Base-by-base conservation (phyloP, 2,113 vertebrate species). In the Salvelinus sp. region DNA sequence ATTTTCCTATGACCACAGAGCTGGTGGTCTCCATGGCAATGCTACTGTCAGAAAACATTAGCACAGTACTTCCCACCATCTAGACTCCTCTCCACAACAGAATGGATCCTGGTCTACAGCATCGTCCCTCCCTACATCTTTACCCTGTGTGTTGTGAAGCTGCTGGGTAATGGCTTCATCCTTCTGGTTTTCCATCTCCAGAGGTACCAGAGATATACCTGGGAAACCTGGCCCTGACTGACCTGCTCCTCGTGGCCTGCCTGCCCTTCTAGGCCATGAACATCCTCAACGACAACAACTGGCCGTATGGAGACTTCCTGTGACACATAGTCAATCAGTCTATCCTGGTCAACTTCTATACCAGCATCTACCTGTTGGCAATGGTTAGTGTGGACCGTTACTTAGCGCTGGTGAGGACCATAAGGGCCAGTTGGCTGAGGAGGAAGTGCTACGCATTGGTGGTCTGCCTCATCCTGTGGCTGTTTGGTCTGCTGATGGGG, bases 371-470 rank as follows among this genome's bases (percentile, higher is more conserved):
- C 83, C 94, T 97, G 73, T 85, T 98, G 50, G 94, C 95, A 47
- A 91, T 97, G 84, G 95, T 98, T 12, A 97, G 97, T 70, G 84
- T 97, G 0, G 97, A 99, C 79, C 96, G 97, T 73, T 98, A 98
- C 81, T 83, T 98, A 30, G 97, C 95, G 0, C 88, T 99, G 18
- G 96, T 95, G 75, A 96, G 95, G 85, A 94, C 95, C 28, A 95
- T 98, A 94, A 94, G 92, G 57, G 78, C 93, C 30, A 92, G 95
- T n/a, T 89, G 93, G 65, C 83, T 95, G 80, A 92, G 97, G 10
- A 82, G 91, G 3, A 88, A 88, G 0, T 69, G 70, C 69, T 94
- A 95, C 27, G 95, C 97, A 47, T 97, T 96, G 25, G 73, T 92
- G 50, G 92, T 93, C 38, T 95, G 96, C 71, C 75, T 94, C 38